Conservation (phyloP, 2,797 vertebrate species). For the Craterocephalus amniculus region DNA sequence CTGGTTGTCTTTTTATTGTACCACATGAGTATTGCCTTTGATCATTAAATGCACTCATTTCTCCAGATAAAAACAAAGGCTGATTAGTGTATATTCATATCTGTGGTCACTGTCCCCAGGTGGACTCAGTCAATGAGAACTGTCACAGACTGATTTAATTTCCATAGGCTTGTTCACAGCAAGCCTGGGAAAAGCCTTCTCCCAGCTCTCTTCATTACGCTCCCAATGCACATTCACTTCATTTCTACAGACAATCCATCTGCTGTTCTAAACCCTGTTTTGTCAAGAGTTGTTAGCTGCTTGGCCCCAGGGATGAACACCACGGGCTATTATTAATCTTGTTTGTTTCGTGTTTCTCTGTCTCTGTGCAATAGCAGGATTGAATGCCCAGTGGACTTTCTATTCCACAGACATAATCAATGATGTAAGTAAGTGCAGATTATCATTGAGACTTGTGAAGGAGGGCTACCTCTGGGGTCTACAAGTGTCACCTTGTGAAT, state of each 20-base stretch:
- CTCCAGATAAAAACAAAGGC: conserved; percentile 67
- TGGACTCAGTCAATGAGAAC: conserved; percentile 71
- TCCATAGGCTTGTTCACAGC: conserved; percentile 66
- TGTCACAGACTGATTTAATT: conserved; percentile 78
- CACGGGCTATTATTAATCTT: conserved; percentile 84
- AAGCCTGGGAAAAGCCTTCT: conserved; percentile 56
- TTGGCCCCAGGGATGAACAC: conserved; percentile 76
- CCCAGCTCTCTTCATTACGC: conserved; percentile 75
- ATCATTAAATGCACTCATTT: conserved; percentile 68
- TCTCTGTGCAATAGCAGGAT: conserved; percentile 67
- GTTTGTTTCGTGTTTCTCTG: conserved; percentile 79
- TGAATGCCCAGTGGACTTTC: conserved; percentile 75
- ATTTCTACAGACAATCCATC: conserved; percentile 82
- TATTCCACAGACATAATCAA: conserved; percentile 81
- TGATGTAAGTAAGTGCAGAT: conserved; percentile 84
- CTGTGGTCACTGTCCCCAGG: conserved; percentile 72
- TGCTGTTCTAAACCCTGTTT: conserved; percentile 80
- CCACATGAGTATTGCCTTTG: conserved; percentile 61
- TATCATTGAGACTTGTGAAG: conserved; percentile 80
- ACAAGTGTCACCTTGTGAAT: conserved; percentile 73
- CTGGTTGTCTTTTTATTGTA: conserved; percentile 57
- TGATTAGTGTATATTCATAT: conserved; percentile 74
- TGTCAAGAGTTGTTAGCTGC: conserved; percentile 84
- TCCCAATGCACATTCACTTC: conserved; percentile 73
- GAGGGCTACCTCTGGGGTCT: conserved; percentile 65